Percentiles rank a stretch among this genome's conserved stretches.
These are phyloP conservation scores for Oryctes rhinoceros DNA, from an alignment of 1,140 invertebrate genomes.

Conservation along the genomic window DNA sequence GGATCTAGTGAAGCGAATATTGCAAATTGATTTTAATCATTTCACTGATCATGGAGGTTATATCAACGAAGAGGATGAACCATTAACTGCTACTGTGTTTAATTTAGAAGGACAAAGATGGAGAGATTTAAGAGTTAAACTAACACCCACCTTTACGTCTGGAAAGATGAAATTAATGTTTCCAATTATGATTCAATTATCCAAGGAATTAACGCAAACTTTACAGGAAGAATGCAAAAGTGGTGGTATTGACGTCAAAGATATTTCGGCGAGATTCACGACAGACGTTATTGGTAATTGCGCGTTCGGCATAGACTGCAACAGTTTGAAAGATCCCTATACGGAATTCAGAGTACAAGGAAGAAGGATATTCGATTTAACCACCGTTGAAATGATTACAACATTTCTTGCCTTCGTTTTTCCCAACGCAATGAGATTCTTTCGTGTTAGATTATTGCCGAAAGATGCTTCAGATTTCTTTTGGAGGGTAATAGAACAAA, in stretches of 20 bases:
- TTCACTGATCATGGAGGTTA: constrained; percentile 64
- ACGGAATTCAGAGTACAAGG: constrained; percentile 64
- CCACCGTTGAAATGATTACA: too few relatives aligned
- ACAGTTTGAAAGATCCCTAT: constrained; percentile 64
- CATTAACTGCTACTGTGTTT: constrained; percentile 65
- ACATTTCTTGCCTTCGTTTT: too few relatives aligned
- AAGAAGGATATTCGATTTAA: constrained; percentile 50
- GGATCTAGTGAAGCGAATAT: constrained; percentile 68
- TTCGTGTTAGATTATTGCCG: constrained; percentile 38
- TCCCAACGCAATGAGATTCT: not conserved
- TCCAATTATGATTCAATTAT: constrained; percentile 47
- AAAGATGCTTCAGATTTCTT: constrained; percentile 48
- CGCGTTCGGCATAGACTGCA: constrained; percentile 67
- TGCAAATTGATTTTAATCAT: constrained; percentile 63
- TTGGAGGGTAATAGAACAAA: constrained; percentile 44
- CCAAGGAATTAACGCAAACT: constrained; percentile 60
- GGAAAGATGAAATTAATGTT: constrained; percentile 64
- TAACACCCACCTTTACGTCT: constrained; percentile 66
- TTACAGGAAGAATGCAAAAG: constrained; percentile 37
- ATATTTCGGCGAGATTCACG: constrained; percentile 62
- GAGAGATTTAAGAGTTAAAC: constrained; percentile 62
- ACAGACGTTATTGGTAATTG: constrained; percentile 67
- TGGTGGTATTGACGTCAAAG: constrained; percentile 44
- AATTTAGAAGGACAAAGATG: constrained; percentile 62
- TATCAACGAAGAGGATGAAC: constrained; percentile 63